Evolutionary conservation across 2,113 vertebrate species (phyloP).

Genomic region (Phylloscopus trochilus): DNA sequence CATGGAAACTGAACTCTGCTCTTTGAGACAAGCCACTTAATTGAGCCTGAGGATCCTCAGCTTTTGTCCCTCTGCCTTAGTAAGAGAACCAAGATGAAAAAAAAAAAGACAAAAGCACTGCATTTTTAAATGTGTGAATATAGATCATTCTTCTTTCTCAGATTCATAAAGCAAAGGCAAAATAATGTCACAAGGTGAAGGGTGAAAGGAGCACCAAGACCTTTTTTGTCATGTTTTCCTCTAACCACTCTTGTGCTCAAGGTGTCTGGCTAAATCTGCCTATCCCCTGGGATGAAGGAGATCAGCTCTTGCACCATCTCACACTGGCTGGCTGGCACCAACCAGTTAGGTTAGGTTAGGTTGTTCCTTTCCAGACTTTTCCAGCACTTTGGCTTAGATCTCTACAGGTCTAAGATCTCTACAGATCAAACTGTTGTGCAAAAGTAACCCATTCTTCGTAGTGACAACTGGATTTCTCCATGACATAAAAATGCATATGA

Average conservation of each 20-base stretch:
- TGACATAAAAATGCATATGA: background rate
- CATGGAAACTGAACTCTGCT: background rate
- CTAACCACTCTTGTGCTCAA: background rate
- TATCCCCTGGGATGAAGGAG: background rate
- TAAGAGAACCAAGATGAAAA: background rate
- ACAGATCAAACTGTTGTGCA: background rate
- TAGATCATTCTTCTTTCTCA: background rate
- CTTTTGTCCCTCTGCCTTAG: background rate
- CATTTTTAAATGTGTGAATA: background rate
- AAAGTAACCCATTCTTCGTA: background rate
- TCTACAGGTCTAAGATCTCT: background rate
- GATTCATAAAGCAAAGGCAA: background rate
- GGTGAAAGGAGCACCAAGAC: background rate
- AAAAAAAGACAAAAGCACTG: background rate
- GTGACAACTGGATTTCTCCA: background rate
- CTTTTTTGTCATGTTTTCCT: background rate
- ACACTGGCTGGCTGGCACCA: accelerated
- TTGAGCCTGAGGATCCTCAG: background rate
- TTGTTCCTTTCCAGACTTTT: background rate
- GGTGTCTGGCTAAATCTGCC: background rate
- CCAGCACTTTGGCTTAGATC: background rate
- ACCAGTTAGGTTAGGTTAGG: too few relatives aligned
- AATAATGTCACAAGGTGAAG: background rate
- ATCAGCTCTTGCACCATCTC: background rate
- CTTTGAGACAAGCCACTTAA: background rate